phyloP scores from a whole-genome alignment of 2,113 vertebrate species.

The Sorex araneus region DNA sequence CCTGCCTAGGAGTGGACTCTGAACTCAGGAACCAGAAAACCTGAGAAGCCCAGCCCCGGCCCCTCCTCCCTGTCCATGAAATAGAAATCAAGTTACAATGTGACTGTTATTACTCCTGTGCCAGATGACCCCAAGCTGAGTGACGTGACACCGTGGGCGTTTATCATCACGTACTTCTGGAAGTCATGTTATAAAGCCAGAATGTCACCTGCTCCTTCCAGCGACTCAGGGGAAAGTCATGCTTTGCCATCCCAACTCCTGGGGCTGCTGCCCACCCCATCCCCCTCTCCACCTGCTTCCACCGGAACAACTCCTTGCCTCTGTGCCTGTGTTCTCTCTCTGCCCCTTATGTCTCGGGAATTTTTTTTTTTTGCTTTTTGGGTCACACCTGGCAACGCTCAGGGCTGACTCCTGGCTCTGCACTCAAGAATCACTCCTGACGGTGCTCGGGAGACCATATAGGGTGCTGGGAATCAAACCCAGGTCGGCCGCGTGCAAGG shows the following conservation, averaged over 20 bases:
- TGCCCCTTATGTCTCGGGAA: no score
- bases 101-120: background rate
- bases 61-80: background rate
- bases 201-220: background rate
- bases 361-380: no score
- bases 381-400: no score
- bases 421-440: no score
- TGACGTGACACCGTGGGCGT: background rate
- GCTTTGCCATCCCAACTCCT: background rate
- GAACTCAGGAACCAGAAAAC: background rate
- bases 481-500: no score
- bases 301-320: background rate
- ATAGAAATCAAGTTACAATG: background rate
- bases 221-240: rapidly evolving
- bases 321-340: background rate
- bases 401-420: no score
- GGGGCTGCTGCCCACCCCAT: no score
- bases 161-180: background rate
- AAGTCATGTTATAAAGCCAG: background rate
- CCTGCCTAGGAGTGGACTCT: background rate
- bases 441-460: no score
- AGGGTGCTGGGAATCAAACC: no score
- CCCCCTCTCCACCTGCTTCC: background rate
- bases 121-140: background rate
- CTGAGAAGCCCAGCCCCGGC: background rate